Conservation (phyloP, 2,113 vertebrate species). For the Bujurquina vittata region DNA sequence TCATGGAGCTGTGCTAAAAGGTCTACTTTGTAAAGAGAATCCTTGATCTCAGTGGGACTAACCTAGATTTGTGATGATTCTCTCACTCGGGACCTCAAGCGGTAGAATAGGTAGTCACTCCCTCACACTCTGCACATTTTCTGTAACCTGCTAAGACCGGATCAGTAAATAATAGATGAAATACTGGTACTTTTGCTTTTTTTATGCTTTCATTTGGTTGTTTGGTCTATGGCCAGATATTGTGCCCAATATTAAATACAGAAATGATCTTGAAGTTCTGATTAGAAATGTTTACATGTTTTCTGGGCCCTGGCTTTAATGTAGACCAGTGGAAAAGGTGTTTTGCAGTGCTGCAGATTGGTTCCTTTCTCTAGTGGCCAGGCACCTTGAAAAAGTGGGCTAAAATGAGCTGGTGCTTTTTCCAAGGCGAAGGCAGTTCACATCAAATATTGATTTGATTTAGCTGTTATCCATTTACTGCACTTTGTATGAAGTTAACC, state of each 20-base stretch:
- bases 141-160: not conserved
- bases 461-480: not conserved
- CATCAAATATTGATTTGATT: not conserved
- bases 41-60: conserved; percentile 46
- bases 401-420: not conserved
- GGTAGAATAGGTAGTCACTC: not conserved
- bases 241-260: not conserved
- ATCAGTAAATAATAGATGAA: not conserved
- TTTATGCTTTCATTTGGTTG: not conserved
- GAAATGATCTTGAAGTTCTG: not conserved
- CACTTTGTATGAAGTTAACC: not conserved
- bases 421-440: not conserved
- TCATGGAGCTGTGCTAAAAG: not conserved
- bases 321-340: no score
- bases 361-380: not conserved
- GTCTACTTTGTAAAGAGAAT: conserved; percentile 28
- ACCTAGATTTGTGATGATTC: conserved; percentile 39
- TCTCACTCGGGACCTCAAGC: not conserved
- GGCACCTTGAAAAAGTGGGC: not conserved
- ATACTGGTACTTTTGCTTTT: not conserved
- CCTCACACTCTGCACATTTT: not conserved
- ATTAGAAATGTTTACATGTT: not conserved
- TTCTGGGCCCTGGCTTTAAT: not conserved
- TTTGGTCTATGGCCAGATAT: not conserved
- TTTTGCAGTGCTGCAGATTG: not conserved